A percentile compares a stretch with the other conserved stretches of the same genome.
These are phyloP conservation scores for Dysdera silvatica DNA, from an alignment of 1,140 invertebrate genomes.

Conservation along the genomic window DNA sequence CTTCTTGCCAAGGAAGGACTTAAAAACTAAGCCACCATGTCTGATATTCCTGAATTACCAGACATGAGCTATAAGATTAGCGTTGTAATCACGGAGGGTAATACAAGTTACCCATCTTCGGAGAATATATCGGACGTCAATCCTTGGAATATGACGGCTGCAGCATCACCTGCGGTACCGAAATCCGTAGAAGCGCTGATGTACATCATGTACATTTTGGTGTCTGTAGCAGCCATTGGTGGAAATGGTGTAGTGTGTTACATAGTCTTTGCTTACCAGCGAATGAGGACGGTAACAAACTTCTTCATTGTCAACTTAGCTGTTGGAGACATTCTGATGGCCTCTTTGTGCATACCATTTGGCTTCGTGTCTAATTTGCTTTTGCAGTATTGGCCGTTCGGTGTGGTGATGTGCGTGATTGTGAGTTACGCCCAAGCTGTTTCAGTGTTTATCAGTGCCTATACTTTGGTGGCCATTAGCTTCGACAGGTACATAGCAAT, in stretches of 20 bases:
- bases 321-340: constrained; percentile 74
- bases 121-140: too few relatives aligned
- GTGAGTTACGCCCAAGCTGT: constrained; percentile 59
- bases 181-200: constrained; percentile 44
- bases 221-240: constrained; percentile 63
- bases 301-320: constrained; percentile 68
- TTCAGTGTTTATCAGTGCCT: constrained; percentile 59
- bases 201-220: constrained; percentile 62
- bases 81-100: too few relatives aligned
- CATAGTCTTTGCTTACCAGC: constrained; percentile 62
- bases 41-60: too few relatives aligned
- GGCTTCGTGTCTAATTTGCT: constrained; percentile 67
- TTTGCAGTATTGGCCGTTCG: constrained; percentile 75
- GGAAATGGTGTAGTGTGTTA: constrained; percentile 76
- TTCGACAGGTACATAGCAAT: constrained; percentile 82
- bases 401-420: constrained; percentile 60
- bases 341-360: constrained; percentile 76
- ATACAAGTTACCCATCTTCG: too few relatives aligned
- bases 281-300: constrained; percentile 80
- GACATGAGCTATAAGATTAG: too few relatives aligned
- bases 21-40: too few relatives aligned
- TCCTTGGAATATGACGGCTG: background rate
- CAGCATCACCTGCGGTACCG: background rate
- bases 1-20: too few relatives aligned
- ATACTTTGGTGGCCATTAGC: constrained; percentile 75